phyloP scores from a whole-genome alignment of 2,797 vertebrate genomes.

The Distichodus sexfasciatus region DNA sequence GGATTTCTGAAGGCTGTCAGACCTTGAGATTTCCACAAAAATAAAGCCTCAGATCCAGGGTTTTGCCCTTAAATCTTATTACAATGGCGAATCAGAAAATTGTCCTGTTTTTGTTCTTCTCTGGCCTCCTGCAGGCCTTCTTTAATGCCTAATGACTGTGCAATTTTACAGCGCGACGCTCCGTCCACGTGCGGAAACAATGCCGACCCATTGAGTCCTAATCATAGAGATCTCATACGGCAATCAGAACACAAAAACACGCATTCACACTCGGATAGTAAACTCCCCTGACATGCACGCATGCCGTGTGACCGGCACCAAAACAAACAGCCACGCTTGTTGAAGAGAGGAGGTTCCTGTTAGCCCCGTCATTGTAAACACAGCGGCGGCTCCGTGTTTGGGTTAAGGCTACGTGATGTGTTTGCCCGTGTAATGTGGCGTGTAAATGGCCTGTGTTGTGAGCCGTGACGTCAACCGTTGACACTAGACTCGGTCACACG shows the following conservation, averaged over 20 bases:
- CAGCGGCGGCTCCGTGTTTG: slow-evolving; percentile 24
- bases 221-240: too few species aligned
- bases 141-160: too few species aligned
- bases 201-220: too few species aligned
- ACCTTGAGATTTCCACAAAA: too few species aligned
- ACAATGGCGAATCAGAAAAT: too few species aligned
- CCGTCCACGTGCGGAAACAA: too few species aligned
- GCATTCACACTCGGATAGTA: not conserved
- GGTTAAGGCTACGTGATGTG: slow-evolving; percentile 35
- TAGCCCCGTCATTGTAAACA: slow-evolving; percentile 33
- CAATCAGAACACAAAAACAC: not conserved
- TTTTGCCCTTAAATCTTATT: not conserved
- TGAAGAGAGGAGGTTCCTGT: slow-evolving; percentile 12
- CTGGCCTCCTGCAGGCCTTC: too few species aligned
- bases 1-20: too few species aligned
- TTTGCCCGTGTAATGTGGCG: slow-evolving; percentile 41
- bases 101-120: too few species aligned
- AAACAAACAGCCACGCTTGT: slow-evolving; percentile 22
- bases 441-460: slow-evolving; percentile 13
- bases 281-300: not conserved
- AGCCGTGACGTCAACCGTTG: slow-evolving; percentile 2
- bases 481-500: slow-evolving; percentile 1
- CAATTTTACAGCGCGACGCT: too few species aligned
- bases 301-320: slow-evolving; percentile 10
- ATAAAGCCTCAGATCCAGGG: too few species aligned